Conservation (phyloP, 2,113 vertebrate genomes). For the Myodes glareolus region DNA sequence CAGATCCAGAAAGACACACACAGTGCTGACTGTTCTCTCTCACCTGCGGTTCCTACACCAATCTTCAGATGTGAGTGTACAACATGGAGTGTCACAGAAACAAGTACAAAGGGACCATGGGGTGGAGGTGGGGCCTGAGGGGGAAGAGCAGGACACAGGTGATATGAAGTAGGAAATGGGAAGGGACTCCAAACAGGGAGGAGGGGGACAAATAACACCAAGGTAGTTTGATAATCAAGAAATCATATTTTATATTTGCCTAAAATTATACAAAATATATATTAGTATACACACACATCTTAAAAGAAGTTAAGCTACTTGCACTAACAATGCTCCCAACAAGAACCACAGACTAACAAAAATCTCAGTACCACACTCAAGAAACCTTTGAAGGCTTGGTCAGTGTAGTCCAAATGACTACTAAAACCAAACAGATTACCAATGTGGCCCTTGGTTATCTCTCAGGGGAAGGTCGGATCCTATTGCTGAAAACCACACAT, state of each 20-base stretch:
- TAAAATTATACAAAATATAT: background rate
- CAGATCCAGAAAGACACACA: background rate
- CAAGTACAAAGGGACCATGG: background rate
- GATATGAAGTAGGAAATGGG: background rate
- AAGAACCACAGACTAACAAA: background rate
- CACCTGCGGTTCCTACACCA: background rate
- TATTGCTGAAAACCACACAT: background rate
- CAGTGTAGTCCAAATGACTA: background rate
- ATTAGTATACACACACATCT: background rate
- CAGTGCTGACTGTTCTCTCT: background rate
- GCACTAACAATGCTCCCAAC: background rate
- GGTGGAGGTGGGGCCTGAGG: background rate
- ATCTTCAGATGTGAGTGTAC: background rate
- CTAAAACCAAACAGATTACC: background rate
- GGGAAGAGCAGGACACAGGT: background rate
- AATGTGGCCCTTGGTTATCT: background rate
- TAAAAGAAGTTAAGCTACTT: background rate
- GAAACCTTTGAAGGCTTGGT: background rate
- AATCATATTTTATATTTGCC: background rate
- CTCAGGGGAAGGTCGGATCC: background rate
- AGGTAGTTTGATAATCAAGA: background rate
- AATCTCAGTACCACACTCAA: background rate
- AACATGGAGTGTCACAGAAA: background rate
- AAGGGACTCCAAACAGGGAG: background rate
- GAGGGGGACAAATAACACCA: background rate